Conservation (phyloP, 2,797 vertebrate species). For the Fringilla coelebs region DNA sequence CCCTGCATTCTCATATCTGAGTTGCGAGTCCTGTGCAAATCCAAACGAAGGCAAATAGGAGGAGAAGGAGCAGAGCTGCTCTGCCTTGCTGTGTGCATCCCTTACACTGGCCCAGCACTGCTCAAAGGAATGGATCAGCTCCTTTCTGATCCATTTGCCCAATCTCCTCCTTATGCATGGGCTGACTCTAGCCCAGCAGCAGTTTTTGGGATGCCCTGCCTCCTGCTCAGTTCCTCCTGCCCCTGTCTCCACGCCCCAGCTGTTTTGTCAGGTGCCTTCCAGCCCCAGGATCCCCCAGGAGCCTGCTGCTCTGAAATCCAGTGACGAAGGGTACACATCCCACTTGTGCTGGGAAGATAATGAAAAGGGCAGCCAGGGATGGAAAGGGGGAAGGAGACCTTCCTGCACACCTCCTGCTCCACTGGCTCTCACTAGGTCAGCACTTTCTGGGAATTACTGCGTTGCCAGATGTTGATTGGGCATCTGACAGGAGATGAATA, state of each 20-base stretch:
- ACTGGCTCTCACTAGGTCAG: conserved; percentile 24
- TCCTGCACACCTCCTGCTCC: background rate
- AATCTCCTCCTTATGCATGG: background rate
- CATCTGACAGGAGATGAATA: conserved; percentile 40
- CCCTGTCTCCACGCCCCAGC: background rate
- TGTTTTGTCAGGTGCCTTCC: background rate
- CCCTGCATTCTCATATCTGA: background rate
- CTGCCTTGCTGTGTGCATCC: background rate
- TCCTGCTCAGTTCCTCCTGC: background rate
- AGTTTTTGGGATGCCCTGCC: background rate
- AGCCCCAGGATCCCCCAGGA: background rate
- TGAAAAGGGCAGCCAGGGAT: background rate
- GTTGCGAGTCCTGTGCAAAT: background rate
- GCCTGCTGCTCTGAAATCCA: background rate
- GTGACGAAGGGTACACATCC: background rate
- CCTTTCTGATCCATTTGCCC: background rate
- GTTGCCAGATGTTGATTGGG: conserved; percentile 8
- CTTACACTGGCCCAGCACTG: background rate
- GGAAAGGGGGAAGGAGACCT: background rate
- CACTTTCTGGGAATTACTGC: conserved; percentile 20
- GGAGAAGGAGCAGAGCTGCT: background rate
- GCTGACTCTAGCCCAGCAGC: background rate
- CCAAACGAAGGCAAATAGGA: background rate
- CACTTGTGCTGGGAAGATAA: background rate
- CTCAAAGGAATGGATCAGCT: background rate